These are phyloP conservation scores for Agapornis roseicollis DNA, from an alignment of 2,113 vertebrate genomes.

Conservation along the genomic window DNA sequence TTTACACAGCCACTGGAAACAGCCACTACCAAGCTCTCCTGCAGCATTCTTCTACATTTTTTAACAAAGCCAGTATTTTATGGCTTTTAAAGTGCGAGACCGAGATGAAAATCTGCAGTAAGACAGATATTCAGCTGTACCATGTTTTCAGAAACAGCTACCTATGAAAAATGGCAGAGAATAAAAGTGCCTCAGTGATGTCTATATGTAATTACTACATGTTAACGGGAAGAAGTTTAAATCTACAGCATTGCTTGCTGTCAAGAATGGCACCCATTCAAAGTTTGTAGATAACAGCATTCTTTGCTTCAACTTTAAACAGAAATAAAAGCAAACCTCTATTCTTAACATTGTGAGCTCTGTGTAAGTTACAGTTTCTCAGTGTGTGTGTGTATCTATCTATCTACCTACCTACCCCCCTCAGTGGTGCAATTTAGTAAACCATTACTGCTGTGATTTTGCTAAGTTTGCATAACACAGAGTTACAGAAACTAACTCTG, in stretches of 20 bases:
- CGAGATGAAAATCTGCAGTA: background rate
- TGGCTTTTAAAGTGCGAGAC: background rate
- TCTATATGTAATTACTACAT: rapidly evolving
- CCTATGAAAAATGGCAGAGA: background rate
- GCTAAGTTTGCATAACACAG: background rate
- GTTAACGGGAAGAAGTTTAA: background rate
- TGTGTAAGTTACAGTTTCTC: background rate
- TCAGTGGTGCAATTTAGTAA: background rate
- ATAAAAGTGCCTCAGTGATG: background rate
- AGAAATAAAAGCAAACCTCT: background rate
- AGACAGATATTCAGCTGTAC: background rate
- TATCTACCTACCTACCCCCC: too few species aligned
- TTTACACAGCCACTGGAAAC: background rate
- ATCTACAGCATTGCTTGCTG: background rate
- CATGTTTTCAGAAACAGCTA: background rate
- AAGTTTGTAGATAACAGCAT: background rate
- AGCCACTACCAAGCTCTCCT: background rate
- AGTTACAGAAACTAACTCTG: background rate
- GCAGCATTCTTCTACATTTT: background rate
- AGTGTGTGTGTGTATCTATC: too few species aligned
- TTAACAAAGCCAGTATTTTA: background rate
- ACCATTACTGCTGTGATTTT: background rate
- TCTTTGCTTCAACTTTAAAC: background rate
- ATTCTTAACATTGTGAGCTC: background rate
- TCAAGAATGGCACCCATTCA: background rate